These are phyloP conservation scores for Sipha maydis DNA, from an alignment of 2,888 invertebrate species.

Conservation along the genomic window DNA sequence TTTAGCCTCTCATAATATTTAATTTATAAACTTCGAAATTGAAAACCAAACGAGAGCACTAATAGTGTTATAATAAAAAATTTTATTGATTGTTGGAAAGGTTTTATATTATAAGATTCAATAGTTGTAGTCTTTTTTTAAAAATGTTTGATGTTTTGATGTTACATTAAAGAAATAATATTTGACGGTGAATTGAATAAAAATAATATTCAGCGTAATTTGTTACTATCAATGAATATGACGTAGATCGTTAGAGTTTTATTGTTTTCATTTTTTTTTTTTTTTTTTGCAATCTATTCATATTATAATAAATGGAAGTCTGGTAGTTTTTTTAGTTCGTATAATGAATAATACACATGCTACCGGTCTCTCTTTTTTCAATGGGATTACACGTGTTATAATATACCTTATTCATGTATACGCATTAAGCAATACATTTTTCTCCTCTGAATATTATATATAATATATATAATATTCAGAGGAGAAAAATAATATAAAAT, in stretches of 20 bases:
- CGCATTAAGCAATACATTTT: conserved; percentile 28
- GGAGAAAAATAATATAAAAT: no score
- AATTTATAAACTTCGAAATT: no score
- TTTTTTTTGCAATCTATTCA: conserved; percentile 7
- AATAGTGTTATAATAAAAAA: no score
- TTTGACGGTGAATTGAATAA: neutral
- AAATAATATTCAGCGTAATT: neutral
- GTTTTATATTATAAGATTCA: no score
- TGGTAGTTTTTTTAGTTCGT: conserved; percentile 28
- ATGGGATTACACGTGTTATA: conserved; percentile 1
- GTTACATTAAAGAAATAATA: neutral
- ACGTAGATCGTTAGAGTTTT: neutral
- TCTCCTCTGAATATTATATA: neutral
- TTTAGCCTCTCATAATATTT: no score
- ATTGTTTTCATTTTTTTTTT: neutral
- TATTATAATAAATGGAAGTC: neutral
- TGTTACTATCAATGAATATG: neutral
- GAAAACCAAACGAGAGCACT: no score
- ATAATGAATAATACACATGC: conserved; percentile 48
- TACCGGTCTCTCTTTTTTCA: conserved; percentile 21
- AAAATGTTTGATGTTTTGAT: neutral
- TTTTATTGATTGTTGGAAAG: no score
- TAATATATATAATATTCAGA: no score
- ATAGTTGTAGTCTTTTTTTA: no score
- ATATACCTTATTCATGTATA: conserved; percentile 19